Base-by-base conservation (phyloP, 2,113 vertebrate species). In the Microtus oregoni region DNA sequence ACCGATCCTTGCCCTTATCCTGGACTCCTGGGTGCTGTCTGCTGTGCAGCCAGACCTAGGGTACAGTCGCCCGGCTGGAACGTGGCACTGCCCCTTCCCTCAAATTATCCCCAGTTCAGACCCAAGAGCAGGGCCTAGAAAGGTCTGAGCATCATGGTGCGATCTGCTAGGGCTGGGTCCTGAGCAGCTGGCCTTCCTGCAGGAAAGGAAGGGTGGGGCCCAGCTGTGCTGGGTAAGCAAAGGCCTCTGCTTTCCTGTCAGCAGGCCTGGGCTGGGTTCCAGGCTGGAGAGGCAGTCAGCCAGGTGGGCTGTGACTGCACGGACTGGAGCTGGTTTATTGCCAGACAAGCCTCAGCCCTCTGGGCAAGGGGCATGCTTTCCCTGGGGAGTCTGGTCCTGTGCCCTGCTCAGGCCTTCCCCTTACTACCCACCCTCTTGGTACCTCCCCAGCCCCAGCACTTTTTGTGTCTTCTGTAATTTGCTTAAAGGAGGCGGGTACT, bases 401-500 rank as follows among this genome's bases (percentile, higher is more conserved):
- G 5, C 72, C 65, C 81, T 0, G 41, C 96, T 15, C 13, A 7
- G 0, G 35, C 35, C 28, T 55, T 55, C 9, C 73, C 58, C 85
- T 79, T 1, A n/a, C 1, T 41, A 77, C 41, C 63, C 22, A 35
- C 30, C 17, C 19, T 86, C 63, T 86, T 47, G 30, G 41, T 68
- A 96, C 92, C 75, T 94, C 97, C 85, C 92, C 88, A 19, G 24
- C 0, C 96, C 96, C 1, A 97, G 97, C 98, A 97, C 98, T 98
- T 97, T 90, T 89, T 55, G 79, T 86, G 86, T 58, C 82, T 96
- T 86, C 93, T 96, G 0, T 76, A 50, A 88, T 85, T 94, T 91
- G 96, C 95, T 96, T 97, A 94, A 95, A 97, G 91, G 92, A 97
- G 91, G 92, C 72, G 82, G 94, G 94, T 35, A 90, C 85, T 90